These are phyloP conservation scores for Hydrophis major DNA, from an alignment of 2,797 vertebrate species.

Conservation along the genomic window DNA sequence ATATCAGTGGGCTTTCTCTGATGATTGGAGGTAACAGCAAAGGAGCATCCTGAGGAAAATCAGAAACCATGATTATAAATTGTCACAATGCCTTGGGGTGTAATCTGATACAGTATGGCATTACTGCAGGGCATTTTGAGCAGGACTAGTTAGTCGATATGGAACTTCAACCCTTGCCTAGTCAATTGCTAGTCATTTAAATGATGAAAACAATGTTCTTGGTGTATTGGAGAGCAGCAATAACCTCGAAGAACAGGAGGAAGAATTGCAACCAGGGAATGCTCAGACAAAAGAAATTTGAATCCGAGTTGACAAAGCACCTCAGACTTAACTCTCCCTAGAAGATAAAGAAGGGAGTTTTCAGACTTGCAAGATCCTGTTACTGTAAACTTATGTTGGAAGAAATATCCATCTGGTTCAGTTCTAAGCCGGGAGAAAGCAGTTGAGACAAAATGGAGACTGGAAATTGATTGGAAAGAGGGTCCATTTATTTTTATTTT, in stretches of 20 bases:
- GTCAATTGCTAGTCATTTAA: background rate
- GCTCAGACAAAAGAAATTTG: background rate
- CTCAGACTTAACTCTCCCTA: background rate
- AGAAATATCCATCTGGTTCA: no score
- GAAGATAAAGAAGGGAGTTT: background rate
- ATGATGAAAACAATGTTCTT: background rate
- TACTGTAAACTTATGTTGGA: background rate
- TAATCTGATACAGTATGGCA: background rate
- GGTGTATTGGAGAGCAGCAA: background rate
- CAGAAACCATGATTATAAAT: background rate
- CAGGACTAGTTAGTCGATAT: background rate
- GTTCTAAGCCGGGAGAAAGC: no score
- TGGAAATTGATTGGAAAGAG: no score
- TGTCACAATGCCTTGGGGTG: background rate
- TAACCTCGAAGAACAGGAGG: background rate
- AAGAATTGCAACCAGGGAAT: background rate
- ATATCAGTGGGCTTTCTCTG: background rate
- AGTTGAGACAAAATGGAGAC: no score
- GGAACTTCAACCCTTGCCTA: background rate
- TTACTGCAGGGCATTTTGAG: background rate
- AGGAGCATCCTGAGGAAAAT: background rate
- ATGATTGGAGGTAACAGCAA: background rate
- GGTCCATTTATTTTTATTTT: no score
- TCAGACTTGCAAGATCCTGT: background rate
- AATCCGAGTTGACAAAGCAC: background rate